phyloP scores from a whole-genome alignment of 2,888 invertebrate species.

The Pammene aurita region DNA sequence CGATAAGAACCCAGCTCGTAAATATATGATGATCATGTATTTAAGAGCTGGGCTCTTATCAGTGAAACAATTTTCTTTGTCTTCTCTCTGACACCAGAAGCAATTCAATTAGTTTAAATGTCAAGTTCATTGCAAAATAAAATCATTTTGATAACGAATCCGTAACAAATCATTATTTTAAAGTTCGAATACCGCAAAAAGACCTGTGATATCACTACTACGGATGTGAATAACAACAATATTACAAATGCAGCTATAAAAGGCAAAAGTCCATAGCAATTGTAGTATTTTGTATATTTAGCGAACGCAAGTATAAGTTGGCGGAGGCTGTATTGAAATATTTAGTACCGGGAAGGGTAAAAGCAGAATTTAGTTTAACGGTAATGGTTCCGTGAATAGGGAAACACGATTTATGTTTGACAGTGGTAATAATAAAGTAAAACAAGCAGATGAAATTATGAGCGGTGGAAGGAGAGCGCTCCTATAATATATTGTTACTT shows the following conservation, averaged over 20 bases:
- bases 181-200: too few species aligned
- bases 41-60: too few species aligned
- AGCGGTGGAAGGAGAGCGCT: background rate
- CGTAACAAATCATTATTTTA: too few species aligned
- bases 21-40: too few species aligned
- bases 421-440: background rate
- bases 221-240: background rate
- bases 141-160: too few species aligned
- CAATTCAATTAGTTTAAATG: too few species aligned
- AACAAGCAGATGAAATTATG: background rate
- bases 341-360: slow-evolving; percentile 4
- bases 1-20: too few species aligned
- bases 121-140: too few species aligned
- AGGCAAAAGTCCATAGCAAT: background rate
- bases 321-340: slow-evolving; percentile 19
- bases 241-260: background rate
- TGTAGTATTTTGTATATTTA: background rate
- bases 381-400: slow-evolving; percentile 3
- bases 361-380: slow-evolving; percentile 4
- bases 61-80: too few species aligned
- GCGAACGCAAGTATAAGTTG: slow-evolving; percentile 1
- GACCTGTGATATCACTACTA: background rate
- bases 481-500: too few species aligned
- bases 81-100: too few species aligned
- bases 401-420: slow-evolving; percentile 1